Conservation (phyloP, 2,888 invertebrate genomes). For the Drosophila heteroneura region DNA sequence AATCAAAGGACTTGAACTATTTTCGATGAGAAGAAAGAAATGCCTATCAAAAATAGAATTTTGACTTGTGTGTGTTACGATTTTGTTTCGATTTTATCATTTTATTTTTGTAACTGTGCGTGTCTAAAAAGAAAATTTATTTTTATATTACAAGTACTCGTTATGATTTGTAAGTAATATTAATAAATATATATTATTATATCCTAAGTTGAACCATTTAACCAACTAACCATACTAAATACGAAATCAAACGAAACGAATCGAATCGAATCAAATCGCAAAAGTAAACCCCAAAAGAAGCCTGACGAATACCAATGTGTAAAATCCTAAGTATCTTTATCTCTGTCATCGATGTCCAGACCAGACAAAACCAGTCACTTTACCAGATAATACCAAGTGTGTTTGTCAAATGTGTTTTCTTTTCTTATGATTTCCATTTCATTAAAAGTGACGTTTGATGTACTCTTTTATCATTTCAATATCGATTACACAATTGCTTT, state of each 20-base stretch:
- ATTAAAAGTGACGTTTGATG: constrained; percentile 50
- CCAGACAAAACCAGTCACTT: constrained; percentile 1
- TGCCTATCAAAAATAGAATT: constrained; percentile 20
- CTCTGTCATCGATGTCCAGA: background rate
- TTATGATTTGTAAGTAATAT: constrained; percentile 59
- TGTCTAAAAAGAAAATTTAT: constrained; percentile 56
- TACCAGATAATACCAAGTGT: constrained; percentile 60
- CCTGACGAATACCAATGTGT: constrained; percentile 46
- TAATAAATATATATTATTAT: constrained; percentile 21
- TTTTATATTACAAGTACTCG: constrained; percentile 42
- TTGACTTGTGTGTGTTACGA: constrained; percentile 45
- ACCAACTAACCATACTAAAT: constrained; percentile 77
- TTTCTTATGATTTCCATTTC: constrained; percentile 48
- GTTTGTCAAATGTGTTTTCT: constrained; percentile 81
- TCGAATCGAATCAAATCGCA: constrained; percentile 30
- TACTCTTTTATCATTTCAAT: constrained; percentile 38
- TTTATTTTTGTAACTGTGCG: constrained; percentile 61
- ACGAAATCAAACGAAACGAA: constrained; percentile 36
- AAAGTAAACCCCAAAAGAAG: constrained; percentile 32
- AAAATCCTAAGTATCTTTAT: constrained; percentile 34
- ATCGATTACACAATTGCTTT: constrained; percentile 45
- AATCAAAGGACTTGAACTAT: constrained; percentile 57
- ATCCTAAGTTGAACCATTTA: constrained; percentile 55
- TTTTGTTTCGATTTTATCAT: constrained; percentile 30
- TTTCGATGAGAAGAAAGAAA: constrained; percentile 34